Conservation (phyloP, 2,888 invertebrate species). For the Galerucella calmariensis region DNA sequence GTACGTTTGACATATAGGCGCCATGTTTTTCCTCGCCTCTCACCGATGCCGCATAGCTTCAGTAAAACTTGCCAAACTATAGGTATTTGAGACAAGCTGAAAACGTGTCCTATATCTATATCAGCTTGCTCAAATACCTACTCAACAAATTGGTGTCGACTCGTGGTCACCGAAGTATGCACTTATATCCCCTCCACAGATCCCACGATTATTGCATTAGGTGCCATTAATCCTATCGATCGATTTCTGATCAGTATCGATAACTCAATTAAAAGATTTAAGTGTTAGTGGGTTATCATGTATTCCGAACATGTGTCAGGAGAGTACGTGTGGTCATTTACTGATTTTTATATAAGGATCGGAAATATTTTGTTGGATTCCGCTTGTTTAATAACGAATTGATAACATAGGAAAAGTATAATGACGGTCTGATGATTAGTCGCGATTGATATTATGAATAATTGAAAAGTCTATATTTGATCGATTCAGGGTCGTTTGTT, state of each 20-base stretch:
- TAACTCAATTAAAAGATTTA: slow-evolving; percentile 54
- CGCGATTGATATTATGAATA: not conserved
- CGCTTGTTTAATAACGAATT: slow-evolving; percentile 14
- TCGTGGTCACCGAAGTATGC: no score
- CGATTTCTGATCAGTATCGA: slow-evolving; percentile 53
- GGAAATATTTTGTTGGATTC: slow-evolving; percentile 26
- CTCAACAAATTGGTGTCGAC: no score
- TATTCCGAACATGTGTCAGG: slow-evolving; percentile 37
- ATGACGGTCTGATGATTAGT: not conserved
- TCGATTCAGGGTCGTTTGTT: not conserved
- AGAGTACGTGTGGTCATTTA: slow-evolving; percentile 28
- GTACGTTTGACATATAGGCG: no score
- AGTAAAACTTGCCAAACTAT: no score
- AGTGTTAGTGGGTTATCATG: slow-evolving; percentile 48
- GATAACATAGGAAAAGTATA: slow-evolving; percentile 8
- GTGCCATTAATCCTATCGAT: slow-evolving; percentile 46
- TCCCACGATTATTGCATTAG: slow-evolving; percentile 40
- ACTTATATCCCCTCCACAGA: not conserved
- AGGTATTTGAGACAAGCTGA: no score
- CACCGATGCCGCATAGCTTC: no score
- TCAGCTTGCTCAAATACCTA: no score
- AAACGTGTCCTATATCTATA: no score
- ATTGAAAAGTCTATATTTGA: not conserved
- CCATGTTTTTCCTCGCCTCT: no score
- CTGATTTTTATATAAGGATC: slow-evolving; percentile 10